Conservation (phyloP, 30 jellyfish, hydroid and myxozoan species). For the Pseudorhiza aurosa region DNA sequence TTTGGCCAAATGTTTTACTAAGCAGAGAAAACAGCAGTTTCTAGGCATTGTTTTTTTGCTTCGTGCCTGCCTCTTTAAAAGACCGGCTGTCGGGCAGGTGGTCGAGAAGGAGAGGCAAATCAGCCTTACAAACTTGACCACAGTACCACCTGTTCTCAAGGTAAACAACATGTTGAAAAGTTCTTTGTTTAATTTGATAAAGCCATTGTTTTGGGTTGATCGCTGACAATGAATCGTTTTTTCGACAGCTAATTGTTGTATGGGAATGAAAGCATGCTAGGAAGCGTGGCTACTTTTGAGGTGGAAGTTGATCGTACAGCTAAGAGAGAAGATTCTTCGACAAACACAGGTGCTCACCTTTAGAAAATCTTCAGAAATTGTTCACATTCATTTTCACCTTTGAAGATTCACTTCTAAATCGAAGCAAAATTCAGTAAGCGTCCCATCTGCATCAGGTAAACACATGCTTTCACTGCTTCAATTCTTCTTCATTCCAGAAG, state of each 20-base stretch:
- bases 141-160: conserved; percentile 68
- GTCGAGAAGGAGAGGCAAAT: background rate
- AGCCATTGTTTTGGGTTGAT: conserved; percentile 61
- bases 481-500: too few species aligned
- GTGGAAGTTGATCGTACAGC: conserved; percentile 7
- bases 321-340: conserved; percentile 27
- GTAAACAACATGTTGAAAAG: conserved; percentile 62
- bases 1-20: too few species aligned
- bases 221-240: conserved; percentile 71
- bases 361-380: conserved; percentile 18
- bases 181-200: conserved; percentile 63
- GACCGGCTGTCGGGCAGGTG: conserved; percentile 13
- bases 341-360: conserved; percentile 64
- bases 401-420: background rate
- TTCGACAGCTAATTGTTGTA: conserved; percentile 54
- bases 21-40: too few species aligned
- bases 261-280: conserved; percentile 66
- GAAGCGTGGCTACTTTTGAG: conserved; percentile 54
- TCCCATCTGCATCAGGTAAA: conserved; percentile 13
- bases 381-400: background rate
- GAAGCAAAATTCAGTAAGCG: background rate
- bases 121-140: conserved; percentile 29
- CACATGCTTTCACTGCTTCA: background rate
- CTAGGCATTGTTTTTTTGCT: too few species aligned
- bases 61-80: too few species aligned